phyloP scores from a whole-genome alignment of 2,888 invertebrate species.

The Pollenia amentaria region DNA sequence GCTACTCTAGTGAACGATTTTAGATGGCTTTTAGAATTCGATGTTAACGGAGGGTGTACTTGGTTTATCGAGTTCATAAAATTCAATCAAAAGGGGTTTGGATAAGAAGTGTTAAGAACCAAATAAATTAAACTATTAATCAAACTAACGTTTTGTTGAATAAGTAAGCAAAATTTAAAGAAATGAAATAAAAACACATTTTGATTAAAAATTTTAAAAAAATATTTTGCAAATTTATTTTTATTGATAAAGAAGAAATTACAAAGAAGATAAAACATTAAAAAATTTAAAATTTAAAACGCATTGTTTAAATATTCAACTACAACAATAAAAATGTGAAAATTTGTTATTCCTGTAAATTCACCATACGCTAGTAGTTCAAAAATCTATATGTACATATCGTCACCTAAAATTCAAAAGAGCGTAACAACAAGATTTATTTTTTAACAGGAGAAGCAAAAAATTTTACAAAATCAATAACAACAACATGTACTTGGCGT shows the following conservation, averaged over 20 bases:
- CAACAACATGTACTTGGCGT: too few species aligned
- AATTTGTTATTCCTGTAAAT: too few species aligned
- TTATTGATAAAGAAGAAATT: neutral
- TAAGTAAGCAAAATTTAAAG: neutral
- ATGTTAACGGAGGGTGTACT: slow-evolving; percentile 75
- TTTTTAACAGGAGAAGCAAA: too few species aligned
- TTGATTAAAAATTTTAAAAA: neutral
- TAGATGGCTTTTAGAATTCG: slow-evolving; percentile 77
- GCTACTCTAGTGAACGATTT: slow-evolving; percentile 71
- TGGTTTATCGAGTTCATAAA: slow-evolving; percentile 66
- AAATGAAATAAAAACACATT: slow-evolving; percentile 21
- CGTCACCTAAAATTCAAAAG: too few species aligned
- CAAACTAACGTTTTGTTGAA: neutral
- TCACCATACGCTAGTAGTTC: too few species aligned
- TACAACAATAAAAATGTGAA: too few species aligned
- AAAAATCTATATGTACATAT: too few species aligned
- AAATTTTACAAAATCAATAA: too few species aligned
- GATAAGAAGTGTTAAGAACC: slow-evolving; percentile 13
- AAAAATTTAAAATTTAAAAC: neutral
- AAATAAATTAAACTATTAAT: neutral
- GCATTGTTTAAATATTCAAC: too few species aligned
- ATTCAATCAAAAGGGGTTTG: slow-evolving; percentile 52
- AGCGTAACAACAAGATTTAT: too few species aligned
- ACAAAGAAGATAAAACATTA: neutral
- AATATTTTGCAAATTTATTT: neutral